Base-by-base conservation (phyloP, 2,113 vertebrate genomes). In the Toxotes chatareus region DNA sequence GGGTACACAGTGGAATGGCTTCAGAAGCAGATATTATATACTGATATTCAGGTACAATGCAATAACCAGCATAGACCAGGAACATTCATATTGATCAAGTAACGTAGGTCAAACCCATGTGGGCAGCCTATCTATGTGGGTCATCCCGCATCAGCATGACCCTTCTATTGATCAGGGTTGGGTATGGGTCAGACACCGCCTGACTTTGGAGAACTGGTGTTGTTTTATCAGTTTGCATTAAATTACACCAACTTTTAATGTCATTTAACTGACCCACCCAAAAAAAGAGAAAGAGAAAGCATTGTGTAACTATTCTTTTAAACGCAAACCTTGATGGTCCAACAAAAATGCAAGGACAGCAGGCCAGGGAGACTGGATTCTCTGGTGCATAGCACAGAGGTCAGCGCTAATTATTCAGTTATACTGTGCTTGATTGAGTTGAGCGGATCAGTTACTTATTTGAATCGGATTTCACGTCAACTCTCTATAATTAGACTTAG, bases 341-440 rank as follows among this genome's bases (percentile, higher is more conserved):
- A 38, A 55, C 31, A 68, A 71, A 65, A 14, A 74, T 31, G 7
- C 66, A 19, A n/a, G 27, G 56, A 44, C 60, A 61, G 9, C 34
- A 40, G 42, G 38, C 2, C 19, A 34, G 16, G 9, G 6, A 8
- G 21, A 27, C 27, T 27, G 27, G 27, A 69, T 49, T 53, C 63
- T 63, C 36, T 23, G 21, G 63, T 76, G 53, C 46, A 44, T 55
- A 62, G n/a, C 42, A n/a, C 19, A 71, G 62, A 73, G 76, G 82
- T 84, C 40, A 17, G 17, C 55, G 62, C 57, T 64, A 79, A 88
- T 73, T 76, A 86, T 80, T 89, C 46, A 66, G 69, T 80, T 79
- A 88, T 51, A 56, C 59, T 69, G 46, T 3, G 47, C 27, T 49
- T 81, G 76, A 79, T 60, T 62, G 69, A 89, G 32, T 44, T 63